Conservation (phyloP, 2,888 invertebrate genomes). For the Geotrupes spiniger region DNA sequence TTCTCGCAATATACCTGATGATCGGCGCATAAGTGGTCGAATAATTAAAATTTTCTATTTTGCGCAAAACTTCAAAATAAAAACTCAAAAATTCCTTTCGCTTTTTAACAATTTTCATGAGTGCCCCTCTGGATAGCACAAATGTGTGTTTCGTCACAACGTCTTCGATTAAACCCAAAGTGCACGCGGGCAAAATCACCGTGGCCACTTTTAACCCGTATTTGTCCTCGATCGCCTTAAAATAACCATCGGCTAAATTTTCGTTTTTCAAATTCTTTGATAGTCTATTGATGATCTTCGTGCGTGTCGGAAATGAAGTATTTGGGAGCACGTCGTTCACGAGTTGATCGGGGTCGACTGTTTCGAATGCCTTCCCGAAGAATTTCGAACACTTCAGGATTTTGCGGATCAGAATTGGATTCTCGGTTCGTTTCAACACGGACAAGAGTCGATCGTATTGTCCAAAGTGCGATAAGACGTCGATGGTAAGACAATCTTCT, state of each 20-base stretch:
- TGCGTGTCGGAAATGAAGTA: slow-evolving; percentile 18
- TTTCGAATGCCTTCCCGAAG: slow-evolving; percentile 11
- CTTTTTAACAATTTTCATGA: slow-evolving; percentile 21
- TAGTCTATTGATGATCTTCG: slow-evolving; percentile 18
- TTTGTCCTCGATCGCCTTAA: no score
- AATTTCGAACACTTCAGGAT: slow-evolving; percentile 15
- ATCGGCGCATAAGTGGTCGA: neutral
- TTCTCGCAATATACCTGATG: slow-evolving; percentile 11
- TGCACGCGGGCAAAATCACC: slow-evolving; percentile 19
- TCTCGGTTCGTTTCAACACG: no score
- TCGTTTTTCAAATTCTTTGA: slow-evolving; percentile 14
- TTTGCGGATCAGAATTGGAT: slow-evolving; percentile 18
- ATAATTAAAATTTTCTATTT: neutral
- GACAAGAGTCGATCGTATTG: no score
- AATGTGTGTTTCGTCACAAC: slow-evolving; percentile 12
- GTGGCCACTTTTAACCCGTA: slow-evolving; percentile 18
- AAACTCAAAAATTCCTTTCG: slow-evolving; percentile 17
- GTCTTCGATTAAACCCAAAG: slow-evolving; percentile 14
- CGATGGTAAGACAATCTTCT: no score
- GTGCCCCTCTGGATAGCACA: slow-evolving; percentile 10
- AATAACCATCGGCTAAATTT: slow-evolving; percentile 11
- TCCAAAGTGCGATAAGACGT: no score
- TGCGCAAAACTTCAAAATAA: slow-evolving; percentile 18
- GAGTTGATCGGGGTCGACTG: slow-evolving; percentile 7
- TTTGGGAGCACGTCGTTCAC: slow-evolving; percentile 20